Evolutionary conservation across 2,888 invertebrate species (phyloP), one percentile per base, ranked within the genome.

Genomic region (Macrosiphum euphorbiae): DNA sequence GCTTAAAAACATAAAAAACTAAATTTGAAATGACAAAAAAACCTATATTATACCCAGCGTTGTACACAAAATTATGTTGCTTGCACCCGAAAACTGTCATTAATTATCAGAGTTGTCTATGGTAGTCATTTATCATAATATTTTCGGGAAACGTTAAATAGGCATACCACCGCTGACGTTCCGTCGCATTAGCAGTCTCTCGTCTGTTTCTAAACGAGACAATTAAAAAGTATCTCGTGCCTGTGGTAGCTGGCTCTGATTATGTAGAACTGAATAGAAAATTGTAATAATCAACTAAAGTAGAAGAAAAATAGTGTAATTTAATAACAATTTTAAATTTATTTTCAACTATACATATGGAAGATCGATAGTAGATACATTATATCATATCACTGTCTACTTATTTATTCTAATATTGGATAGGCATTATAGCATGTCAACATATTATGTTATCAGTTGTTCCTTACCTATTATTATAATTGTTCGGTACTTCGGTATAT

Each of bases 81-180:
- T 84, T 89, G 88, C 90, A 90, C 90, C 85, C 85, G 61, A 90
- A 88, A 90, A 94, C 85, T 90, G 90, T 94, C 93, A 94, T 94
- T 94, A 94, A 94, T 94, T 94, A 94, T 90, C 93, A 88, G 55
- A 88, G 93, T 89, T 55, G 90, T 94, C 61, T 67, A 86, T 94
- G 58, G 35, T 67, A 94, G 93, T 94, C 93, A 94, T 94, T 94
- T 85, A 94, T 94, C 93, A 94, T 94, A 93, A 93, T 90, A 94
- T 94, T 94, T 94, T 94, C 86, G 93, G n/a, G 90, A 94, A 90
- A 94, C 85, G 93, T 90, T 94, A 94, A 94, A 94, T 90, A 90
- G 93, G 89, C 90, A 90, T 84, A 61, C 89, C 89, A 61, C 93
- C 26, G 85, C 52, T 28, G 93, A 58, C 93, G 93, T 94, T 94